Percentiles rank a stretch among this genome's conserved stretches.
Conservation (phyloP, 2,113 vertebrate species). For the Corythornis cristatus region DNA sequence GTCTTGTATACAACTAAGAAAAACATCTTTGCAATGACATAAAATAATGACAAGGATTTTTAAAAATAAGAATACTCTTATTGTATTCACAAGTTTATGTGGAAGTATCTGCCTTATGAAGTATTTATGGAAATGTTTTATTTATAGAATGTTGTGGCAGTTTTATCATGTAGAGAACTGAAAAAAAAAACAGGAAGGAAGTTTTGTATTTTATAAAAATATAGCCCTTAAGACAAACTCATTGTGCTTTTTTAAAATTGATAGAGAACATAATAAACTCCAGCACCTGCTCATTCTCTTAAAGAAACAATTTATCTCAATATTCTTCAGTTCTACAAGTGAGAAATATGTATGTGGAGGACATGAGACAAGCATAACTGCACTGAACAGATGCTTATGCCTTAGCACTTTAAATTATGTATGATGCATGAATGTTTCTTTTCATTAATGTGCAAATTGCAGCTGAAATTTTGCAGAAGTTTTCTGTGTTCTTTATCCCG, state of each 20-base stretch:
- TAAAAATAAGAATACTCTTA: not conserved
- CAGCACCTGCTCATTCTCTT: constrained; percentile 33
- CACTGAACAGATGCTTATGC: constrained; percentile 34
- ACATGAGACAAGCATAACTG: constrained; percentile 3
- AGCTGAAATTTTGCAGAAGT: not conserved
- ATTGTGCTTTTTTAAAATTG: constrained; percentile 24
- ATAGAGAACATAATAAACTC: constrained; percentile 43
- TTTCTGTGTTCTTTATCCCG: not conserved
- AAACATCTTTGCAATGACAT: not conserved
- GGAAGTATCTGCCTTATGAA: constrained; percentile 62
- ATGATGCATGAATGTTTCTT: constrained; percentile 21
- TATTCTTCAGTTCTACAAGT: constrained; percentile 4
- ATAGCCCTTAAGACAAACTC: not conserved
- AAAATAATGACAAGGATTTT: not conserved
- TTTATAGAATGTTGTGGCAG: constrained; percentile 54
- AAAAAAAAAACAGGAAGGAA: constrained; percentile 4
- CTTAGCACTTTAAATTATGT: constrained; percentile 59
- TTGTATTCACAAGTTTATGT: constrained; percentile 31
- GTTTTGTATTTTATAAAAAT: constrained; percentile 28
- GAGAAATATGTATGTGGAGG: constrained; percentile 16
- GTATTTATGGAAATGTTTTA: constrained; percentile 70
- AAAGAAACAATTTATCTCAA: constrained; percentile 46
- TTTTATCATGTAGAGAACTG: constrained; percentile 4
- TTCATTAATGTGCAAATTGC: constrained; percentile 43
- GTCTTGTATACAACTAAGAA: not conserved